phyloP scores from a whole-genome alignment of 2,888 invertebrate species.

The Asteroscopus sphinx region DNA sequence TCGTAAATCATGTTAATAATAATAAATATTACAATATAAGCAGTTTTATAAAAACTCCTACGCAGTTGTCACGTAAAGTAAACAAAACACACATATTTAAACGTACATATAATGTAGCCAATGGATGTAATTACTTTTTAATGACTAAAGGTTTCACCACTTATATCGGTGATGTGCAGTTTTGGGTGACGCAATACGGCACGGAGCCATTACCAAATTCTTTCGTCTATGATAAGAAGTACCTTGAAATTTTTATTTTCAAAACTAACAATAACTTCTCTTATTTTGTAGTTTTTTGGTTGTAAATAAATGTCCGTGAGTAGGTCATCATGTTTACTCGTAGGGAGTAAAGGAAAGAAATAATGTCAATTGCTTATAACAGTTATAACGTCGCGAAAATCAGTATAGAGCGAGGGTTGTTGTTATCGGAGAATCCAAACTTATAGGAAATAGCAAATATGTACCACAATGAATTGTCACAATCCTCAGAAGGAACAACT shows the following conservation, averaged over 20 bases:
- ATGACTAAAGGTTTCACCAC: conserved; percentile 24
- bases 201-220: conserved; percentile 37
- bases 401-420: no score
- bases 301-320: no score
- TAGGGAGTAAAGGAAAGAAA: no score
- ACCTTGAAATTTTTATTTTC: neutral
- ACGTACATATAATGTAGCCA: conserved; percentile 2
- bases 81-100: conserved; percentile 20
- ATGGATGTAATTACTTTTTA: conserved; percentile 48
- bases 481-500: no score
- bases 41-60: neutral
- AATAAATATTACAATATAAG: neutral
- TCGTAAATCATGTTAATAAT: neutral
- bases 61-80: conserved; percentile 33
- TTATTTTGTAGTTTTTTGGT: no score
- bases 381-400: no score
- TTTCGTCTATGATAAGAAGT: conserved; percentile 4
- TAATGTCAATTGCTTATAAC: no score
- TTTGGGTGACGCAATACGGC: conserved; percentile 12
- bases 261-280: no score
- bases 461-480: no score
- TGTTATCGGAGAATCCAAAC: no score
- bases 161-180: conserved; percentile 27
- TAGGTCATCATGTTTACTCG: no score
- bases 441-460: no score